Evolutionary conservation across 2,888 invertebrate genomes (phyloP).

Genomic region (Coenonympha arcania): DNA sequence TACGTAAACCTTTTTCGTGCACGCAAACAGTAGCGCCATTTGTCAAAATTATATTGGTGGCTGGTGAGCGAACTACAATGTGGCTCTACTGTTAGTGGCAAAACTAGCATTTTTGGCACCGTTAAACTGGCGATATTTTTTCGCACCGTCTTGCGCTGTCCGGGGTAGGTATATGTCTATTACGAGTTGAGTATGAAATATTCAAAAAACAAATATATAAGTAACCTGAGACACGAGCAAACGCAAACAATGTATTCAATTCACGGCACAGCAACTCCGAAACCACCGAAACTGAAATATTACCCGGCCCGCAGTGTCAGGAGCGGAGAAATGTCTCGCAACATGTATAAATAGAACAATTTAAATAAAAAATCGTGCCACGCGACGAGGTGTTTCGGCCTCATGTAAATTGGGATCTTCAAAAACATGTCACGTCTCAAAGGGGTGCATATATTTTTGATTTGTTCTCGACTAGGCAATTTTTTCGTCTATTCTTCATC

Average conservation of each 20-base stretch:
- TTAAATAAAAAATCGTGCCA: slow-evolving; percentile 72
- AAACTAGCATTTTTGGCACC: too few species aligned
- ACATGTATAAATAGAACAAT: slow-evolving; percentile 70
- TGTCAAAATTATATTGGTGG: too few species aligned
- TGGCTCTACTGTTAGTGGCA: too few species aligned
- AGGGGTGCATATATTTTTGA: slow-evolving; percentile 75
- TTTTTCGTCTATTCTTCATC: slow-evolving; percentile 50
- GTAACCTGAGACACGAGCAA: neutral
- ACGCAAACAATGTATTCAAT: slow-evolving; percentile 29
- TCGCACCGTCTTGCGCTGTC: too few species aligned
- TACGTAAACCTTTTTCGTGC: too few species aligned
- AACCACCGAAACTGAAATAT: slow-evolving; percentile 1
- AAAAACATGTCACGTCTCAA: slow-evolving; percentile 65
- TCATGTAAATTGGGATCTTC: slow-evolving; percentile 63
- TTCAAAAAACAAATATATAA: too few species aligned
- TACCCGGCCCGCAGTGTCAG: slow-evolving; percentile 31
- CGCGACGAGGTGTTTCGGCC: slow-evolving; percentile 56
- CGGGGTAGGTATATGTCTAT: too few species aligned
- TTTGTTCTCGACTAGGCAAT: slow-evolving; percentile 67
- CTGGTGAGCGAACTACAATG: too few species aligned
- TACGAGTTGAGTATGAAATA: too few species aligned
- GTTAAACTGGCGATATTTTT: too few species aligned
- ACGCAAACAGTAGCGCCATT: too few species aligned
- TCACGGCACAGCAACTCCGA: neutral
- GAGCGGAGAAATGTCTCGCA: slow-evolving; percentile 55